Evolutionary conservation across 1,140 invertebrate genomes (phyloP).

Genomic region (Eumaeus atala): DNA sequence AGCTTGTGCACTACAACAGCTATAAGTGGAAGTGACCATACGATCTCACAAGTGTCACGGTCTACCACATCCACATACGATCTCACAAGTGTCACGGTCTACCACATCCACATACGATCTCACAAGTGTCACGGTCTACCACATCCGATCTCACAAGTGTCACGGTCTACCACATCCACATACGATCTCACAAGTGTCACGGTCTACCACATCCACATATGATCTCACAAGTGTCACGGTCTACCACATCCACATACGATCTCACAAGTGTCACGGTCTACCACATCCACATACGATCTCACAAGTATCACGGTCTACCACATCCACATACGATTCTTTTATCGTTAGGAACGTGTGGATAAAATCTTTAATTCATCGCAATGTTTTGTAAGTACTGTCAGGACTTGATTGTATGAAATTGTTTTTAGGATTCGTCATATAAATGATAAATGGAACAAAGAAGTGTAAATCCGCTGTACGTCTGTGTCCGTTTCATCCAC

Average conservation of each 20-base stretch:
- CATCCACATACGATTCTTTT: constrained; percentile 1
- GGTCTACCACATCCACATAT: constrained; percentile 4
- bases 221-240: neutral
- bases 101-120: neutral
- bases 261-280: constrained; percentile 2
- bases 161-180: constrained; percentile 5
- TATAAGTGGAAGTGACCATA: constrained; percentile 6
- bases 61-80: neutral
- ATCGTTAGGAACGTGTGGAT: neutral
- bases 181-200: neutral
- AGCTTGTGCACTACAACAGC: neutral
- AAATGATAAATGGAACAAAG: too few relatives aligned
- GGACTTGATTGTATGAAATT: too few relatives aligned
- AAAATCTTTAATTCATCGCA: neutral
- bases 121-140: constrained; percentile 3
- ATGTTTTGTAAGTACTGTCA: constrained; percentile 1
- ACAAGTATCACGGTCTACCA: constrained; percentile 1
- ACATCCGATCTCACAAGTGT: neutral
- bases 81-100: neutral
- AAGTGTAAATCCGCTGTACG: too few relatives aligned
- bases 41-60: neutral
- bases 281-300: neutral
- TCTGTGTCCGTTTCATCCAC: too few relatives aligned
- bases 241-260: constrained; percentile 1
- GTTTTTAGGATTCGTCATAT: too few relatives aligned